Conservation (phyloP, 2,888 invertebrate genomes). For the Myathropa florea region DNA sequence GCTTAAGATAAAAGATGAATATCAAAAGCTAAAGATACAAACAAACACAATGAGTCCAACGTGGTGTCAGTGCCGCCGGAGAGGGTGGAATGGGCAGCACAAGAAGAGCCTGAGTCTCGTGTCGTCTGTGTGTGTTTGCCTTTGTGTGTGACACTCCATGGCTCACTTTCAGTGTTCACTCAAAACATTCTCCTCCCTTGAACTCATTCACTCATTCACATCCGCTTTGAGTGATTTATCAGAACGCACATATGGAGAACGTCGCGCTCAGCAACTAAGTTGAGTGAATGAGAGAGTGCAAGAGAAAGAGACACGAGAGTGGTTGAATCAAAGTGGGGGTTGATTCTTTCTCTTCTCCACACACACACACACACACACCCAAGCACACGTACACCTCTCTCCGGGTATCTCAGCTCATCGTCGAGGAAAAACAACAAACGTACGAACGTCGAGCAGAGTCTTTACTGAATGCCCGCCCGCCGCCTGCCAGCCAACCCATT, state of each 20-base stretch:
- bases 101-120: neutral
- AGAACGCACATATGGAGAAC: slow-evolving; percentile 33
- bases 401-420: slow-evolving; percentile 9
- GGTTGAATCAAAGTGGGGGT: slow-evolving; percentile 45
- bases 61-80: neutral
- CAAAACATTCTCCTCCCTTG: slow-evolving; percentile 49
- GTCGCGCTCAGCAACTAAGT: slow-evolving; percentile 16
- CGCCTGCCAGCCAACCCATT: slow-evolving; percentile 59
- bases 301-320: neutral
- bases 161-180: slow-evolving; percentile 39
- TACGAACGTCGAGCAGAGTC: slow-evolving; percentile 45
- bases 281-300: slow-evolving; percentile 15
- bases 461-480: slow-evolving; percentile 66
- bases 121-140: neutral
- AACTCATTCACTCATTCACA: slow-evolving; percentile 23
- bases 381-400: slow-evolving; percentile 29
- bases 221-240: slow-evolving; percentile 30
- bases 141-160: neutral
- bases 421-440: slow-evolving; percentile 61
- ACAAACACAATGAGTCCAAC: slow-evolving; percentile 19
- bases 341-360: slow-evolving; percentile 8
- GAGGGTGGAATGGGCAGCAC: slow-evolving; percentile 1
- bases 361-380: neutral
- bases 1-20: slow-evolving; percentile 66
- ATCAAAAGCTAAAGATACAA: slow-evolving; percentile 51